phyloP scores from a whole-genome alignment of 2,797 vertebrate species.

The Microctenopoma lineatum region DNA sequence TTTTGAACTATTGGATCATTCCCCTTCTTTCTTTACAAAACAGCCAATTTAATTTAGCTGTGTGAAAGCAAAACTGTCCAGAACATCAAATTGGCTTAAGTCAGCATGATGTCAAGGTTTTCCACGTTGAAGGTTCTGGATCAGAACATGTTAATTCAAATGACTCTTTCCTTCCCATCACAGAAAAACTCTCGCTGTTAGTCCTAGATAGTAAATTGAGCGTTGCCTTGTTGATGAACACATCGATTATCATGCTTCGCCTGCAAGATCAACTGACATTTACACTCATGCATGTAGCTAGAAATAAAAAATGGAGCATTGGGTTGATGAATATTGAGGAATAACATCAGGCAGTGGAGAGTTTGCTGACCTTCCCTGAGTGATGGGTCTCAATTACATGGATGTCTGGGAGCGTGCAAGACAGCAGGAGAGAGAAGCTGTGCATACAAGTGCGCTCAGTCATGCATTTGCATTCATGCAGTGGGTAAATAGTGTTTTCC shows the following conservation, averaged over 20 bases:
- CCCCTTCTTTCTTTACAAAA: constrained; percentile 18
- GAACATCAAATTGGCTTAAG: constrained; percentile 18
- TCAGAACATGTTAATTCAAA: constrained; percentile 3
- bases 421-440: background rate
- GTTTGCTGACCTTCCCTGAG: constrained; percentile 42
- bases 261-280: constrained; percentile 21
- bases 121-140: background rate
- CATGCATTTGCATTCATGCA: background rate
- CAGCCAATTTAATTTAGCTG: constrained; percentile 25
- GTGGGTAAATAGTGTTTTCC: background rate
- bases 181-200: constrained; percentile 2
- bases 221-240: constrained; percentile 22
- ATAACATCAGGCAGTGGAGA: constrained; percentile 41
- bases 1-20: constrained; percentile 6
- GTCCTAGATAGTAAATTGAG: constrained; percentile 26
- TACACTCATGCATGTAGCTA: constrained; percentile 16
- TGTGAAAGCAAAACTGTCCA: constrained; percentile 28
- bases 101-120: constrained; percentile 10
- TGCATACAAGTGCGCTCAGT: background rate
- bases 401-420: constrained; percentile 1
- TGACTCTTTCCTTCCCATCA: constrained; percentile 8
- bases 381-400: constrained; percentile 48
- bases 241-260: constrained; percentile 9
- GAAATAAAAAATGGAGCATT: constrained; percentile 74
- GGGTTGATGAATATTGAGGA: constrained; percentile 58